Percentiles rank a stretch among this genome's conserved stretches.
phyloP scores from a whole-genome alignment of 30 jellyfish, hydroid and myxozoan genomes.

The Hydractinia echinata region DNA sequence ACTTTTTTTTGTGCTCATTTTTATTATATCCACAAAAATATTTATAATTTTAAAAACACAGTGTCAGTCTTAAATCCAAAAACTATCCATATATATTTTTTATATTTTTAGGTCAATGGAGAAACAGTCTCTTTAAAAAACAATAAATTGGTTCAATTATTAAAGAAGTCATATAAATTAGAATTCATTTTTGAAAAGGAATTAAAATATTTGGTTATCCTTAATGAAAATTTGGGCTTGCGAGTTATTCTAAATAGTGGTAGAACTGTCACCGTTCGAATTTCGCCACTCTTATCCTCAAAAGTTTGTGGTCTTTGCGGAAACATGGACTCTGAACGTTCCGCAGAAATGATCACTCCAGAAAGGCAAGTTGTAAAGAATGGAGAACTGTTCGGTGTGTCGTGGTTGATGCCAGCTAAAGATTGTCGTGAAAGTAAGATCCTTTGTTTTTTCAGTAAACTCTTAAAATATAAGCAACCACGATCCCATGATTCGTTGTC shows the following conservation, averaged over 20 bases:
- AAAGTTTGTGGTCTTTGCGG: neutral
- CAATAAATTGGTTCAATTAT: neutral
- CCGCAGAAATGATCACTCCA: constrained; percentile 3
- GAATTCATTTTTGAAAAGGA: neutral
- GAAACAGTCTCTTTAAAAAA: neutral
- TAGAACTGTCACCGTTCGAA: neutral
- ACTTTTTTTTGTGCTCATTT: too few relatives aligned
- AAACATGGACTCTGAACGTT: neutral
- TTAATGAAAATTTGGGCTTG: neutral
- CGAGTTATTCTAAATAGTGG: neutral
- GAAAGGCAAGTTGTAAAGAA: neutral
- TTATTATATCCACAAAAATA: too few relatives aligned
- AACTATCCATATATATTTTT: neutral
- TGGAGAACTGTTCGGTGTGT: neutral
- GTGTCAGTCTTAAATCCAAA: too few relatives aligned
- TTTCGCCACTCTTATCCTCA: neutral
- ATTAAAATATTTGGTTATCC: neutral
- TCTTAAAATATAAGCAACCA: too few relatives aligned
- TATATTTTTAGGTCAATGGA: neutral
- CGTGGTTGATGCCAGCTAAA: constrained; percentile 1
- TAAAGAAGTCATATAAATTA: neutral
- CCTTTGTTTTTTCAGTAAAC: too few relatives aligned
- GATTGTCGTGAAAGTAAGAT: neutral
- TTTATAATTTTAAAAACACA: too few relatives aligned
- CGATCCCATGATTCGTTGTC: too few relatives aligned